Percentiles rank a stretch among this genome's conserved stretches.
Conservation (phyloP, 2,888 invertebrate species). For the Nysson spinosus region DNA sequence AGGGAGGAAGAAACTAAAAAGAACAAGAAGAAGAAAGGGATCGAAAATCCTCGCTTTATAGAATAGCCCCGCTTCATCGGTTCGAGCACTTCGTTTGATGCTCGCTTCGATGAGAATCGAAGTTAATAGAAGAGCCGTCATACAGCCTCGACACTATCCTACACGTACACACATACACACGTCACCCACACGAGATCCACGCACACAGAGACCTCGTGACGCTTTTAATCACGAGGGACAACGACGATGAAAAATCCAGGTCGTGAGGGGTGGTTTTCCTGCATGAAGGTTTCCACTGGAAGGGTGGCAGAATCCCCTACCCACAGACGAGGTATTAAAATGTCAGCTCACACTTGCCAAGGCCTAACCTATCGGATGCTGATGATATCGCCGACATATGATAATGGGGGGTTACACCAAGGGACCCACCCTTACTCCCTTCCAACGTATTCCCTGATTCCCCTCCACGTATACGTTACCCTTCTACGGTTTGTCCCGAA, state of each 20-base stretch:
- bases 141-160: not conserved
- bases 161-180: not conserved
- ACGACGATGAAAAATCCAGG: constrained; percentile 54
- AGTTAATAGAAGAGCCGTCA: constrained; percentile 48
- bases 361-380: constrained; percentile 35
- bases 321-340: constrained; percentile 47
- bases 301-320: constrained; percentile 74
- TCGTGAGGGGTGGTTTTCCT: constrained; percentile 73
- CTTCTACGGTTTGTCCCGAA: not conserved
- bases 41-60: constrained; percentile 41
- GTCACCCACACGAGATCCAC: constrained; percentile 24
- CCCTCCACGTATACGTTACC: not conserved
- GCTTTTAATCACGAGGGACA: constrained; percentile 55
- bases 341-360: constrained; percentile 44
- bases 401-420: constrained; percentile 28
- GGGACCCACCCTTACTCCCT: not conserved
- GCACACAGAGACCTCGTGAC: constrained; percentile 23
- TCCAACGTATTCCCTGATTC: not conserved
- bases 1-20: not conserved
- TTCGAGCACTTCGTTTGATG: constrained; percentile 43
- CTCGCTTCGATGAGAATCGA: constrained; percentile 55
- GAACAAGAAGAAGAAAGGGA: constrained; percentile 5
- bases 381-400: constrained; percentile 36
- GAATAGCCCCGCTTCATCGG: constrained; percentile 40
- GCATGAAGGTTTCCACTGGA: constrained; percentile 78